A percentile compares a stretch with the other conserved stretches of the same genome.
Evolutionary conservation across 2,888 invertebrate genomes (phyloP).

Genomic region (Tetrapedia diversipes): DNA sequence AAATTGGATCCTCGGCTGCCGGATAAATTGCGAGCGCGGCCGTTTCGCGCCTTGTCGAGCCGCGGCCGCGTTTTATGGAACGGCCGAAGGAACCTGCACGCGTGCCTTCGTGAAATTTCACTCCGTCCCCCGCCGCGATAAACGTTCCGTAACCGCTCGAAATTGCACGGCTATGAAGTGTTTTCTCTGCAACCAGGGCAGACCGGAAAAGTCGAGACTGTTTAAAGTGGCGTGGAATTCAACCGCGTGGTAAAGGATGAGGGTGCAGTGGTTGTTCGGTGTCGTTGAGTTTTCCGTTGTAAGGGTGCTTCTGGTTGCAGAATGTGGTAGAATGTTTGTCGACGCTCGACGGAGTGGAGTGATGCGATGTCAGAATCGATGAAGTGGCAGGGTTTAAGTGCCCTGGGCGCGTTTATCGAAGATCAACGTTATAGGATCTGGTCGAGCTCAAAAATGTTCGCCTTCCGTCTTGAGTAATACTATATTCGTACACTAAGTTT

Average conservation of each 20-base stretch:
- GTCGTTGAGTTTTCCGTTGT: neutral
- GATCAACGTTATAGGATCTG: no score
- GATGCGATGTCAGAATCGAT: no score
- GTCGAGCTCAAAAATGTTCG: no score
- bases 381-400: no score
- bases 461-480: no score
- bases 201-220: constrained; percentile 51
- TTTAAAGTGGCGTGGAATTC: constrained; percentile 56
- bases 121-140: constrained; percentile 64
- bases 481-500: no score
- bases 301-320: no score
- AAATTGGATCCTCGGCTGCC: constrained; percentile 63
- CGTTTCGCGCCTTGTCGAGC: constrained; percentile 45
- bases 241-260: constrained; percentile 43
- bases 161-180: constrained; percentile 67
- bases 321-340: no score
- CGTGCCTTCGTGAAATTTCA: constrained; percentile 50
- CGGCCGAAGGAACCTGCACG: neutral
- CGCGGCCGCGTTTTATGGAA: constrained; percentile 40
- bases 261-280: neutral
- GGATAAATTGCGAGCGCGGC: constrained; percentile 56
- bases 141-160: constrained; percentile 71
- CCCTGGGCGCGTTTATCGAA: no score
- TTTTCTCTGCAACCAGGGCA: constrained; percentile 32
- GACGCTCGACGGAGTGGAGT: no score